Evolutionary conservation across 2,888 invertebrate species (phyloP), one percentile per base, ranked within the genome.

Genomic region (Plusia festucae): DNA sequence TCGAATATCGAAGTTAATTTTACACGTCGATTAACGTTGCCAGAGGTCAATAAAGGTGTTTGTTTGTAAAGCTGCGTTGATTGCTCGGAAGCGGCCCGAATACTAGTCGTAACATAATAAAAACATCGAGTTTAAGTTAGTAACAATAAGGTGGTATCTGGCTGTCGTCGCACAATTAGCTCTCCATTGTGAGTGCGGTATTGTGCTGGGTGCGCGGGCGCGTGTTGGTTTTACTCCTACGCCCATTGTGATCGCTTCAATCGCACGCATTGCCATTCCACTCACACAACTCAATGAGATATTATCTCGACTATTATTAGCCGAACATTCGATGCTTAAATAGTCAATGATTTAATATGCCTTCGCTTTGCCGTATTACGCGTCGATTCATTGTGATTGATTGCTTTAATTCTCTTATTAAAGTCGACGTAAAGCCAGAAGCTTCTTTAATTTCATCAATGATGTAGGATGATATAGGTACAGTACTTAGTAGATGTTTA

Each of bases 131-230:
- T 74, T 76, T 80, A 84, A 83, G 82, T 82, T 81, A 79, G 82
- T 85, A 89, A 89, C 90, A 89, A 89, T 86, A 83, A 84, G 82
- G 84, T 84, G 84, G 88, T 88, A 83, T 88, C 87, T 85, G 86
- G 83, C 88, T 93, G 93, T 94, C 93, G 91, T 89, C 93, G 92
- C 88, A 93, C 93, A 94, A 95, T 95, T 94, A 94, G 92, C 90
- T 78, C 79, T 84, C 90, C 87, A 93, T 94, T 93, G 93, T 93
- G 84, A 70, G 78, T 65, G 68, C 76, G 75, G 85, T 82, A 90
- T 90, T 91, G 90, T 91, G 81, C 76, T 67, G 76, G 72, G 82
- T 85, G 91, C 88, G 90, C 90, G 88, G 87, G 90, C 90, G 89
- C 90, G 84, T 90, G 92, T 91, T 92, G 88, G 89, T 89, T 90